Conservation (phyloP, 2,113 vertebrate species). For the Leuciscus idus region DNA sequence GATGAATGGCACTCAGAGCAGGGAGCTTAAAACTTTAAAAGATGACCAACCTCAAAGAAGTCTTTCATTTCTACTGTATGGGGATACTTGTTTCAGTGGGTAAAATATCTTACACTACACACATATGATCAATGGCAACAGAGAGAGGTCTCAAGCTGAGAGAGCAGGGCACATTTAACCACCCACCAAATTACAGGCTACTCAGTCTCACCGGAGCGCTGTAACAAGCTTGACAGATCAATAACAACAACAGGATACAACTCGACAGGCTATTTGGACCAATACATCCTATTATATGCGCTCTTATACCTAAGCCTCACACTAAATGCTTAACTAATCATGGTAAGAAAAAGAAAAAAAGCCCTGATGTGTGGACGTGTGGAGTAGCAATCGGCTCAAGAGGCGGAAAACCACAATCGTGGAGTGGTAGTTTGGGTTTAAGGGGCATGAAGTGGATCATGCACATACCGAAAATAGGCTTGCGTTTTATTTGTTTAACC, state of each 20-base stretch:
- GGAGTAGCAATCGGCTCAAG: not conserved
- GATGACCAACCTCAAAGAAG: not conserved
- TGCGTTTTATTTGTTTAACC: not conserved
- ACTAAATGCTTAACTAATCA: not conserved
- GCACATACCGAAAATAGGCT: not conserved
- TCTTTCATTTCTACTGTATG: not conserved
- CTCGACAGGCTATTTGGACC: not conserved
- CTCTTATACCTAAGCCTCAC: not conserved
- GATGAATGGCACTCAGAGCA: not conserved
- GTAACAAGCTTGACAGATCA: conserved; percentile 8
- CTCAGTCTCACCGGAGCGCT: not conserved
- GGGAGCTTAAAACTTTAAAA: not conserved
- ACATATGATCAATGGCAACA: conserved; percentile 21
- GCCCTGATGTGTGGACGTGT: not conserved
- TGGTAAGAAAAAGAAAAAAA: not conserved
- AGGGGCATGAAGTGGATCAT: not conserved
- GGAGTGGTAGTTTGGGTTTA: not conserved
- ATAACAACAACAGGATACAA: not conserved
- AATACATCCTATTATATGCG: conserved; percentile 1
- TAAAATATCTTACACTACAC: conserved; percentile 27
- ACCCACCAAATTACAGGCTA: conserved; percentile 3
- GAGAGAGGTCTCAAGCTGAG: not conserved
- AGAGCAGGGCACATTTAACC: conserved; percentile 25
- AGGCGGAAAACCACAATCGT: not conserved
- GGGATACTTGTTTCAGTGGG: not conserved